Evolutionary conservation across 2,888 invertebrate genomes (phyloP), one percentile per base, ranked within the genome.

Genomic region (Cordilura impudica): DNA sequence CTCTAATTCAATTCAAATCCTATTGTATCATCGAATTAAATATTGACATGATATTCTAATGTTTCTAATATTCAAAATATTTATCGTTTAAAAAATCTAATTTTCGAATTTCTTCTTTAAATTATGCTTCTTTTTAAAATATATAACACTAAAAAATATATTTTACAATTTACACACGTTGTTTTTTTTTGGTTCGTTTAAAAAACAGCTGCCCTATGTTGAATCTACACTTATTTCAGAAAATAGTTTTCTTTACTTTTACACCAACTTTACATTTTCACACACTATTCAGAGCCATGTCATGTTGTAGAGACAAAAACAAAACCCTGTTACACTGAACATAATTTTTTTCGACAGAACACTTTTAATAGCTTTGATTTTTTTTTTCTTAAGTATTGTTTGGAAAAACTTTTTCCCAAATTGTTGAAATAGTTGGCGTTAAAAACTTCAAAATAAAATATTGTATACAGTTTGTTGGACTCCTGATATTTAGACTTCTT

Each of bases 31-130:
- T 66, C 26, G 49, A 60, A 58, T 23, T 49, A n/a, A n/a, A 10
- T 66, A n/a, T 78, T 73, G 7, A 67, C 65, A 54, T 63, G 47
- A 61, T 54, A 56, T 35, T 61, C 53, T 74, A 53, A 47, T 74
- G 54, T 26, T 45, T 54, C 39, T 47, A 19, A 6, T 63, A 31
- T 31, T 53, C 26, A 18, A 61, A 61, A 31, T 61, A 47, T 18
- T 21, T 51, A 4, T 53, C 47, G 7, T 63, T 19, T 18, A 49
- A 12, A 58, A 31, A 19, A 58, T n/a, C 35, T 14, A 18, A 39
- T 60, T 21, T 63, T 65, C 18, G 39, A 35, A 23, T 23, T 66
- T 31, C 31, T 39, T n/a, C 35, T 12, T n/a, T 39, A 39, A 39
- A 31, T 29, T 31, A 31, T 31, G 31, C 31, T 31, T 31, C 31